These are phyloP conservation scores for Rotaria sp. DNA, from an alignment of 2,888 invertebrate species.

Conservation along the genomic window DNA sequence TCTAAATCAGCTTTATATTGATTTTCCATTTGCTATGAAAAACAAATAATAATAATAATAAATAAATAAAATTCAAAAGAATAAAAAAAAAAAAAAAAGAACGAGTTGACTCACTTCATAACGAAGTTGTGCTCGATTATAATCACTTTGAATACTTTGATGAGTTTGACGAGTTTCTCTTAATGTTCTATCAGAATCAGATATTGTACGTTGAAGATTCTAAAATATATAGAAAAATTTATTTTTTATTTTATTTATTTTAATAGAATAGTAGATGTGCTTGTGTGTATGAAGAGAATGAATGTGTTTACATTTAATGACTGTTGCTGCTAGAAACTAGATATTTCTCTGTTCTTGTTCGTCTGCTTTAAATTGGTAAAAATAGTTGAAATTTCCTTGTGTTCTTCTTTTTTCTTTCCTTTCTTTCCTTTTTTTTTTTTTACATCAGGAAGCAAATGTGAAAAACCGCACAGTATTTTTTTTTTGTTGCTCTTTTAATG, in stretches of 20 bases:
- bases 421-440: background rate
- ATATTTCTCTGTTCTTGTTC: background rate
- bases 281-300: background rate
- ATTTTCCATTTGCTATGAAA: background rate
- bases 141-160: background rate
- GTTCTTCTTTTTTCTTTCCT: too few species aligned
- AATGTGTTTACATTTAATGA: background rate
- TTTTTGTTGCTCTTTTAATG: background rate
- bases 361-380: background rate
- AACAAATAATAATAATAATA: background rate
- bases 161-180: background rate
- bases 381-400: background rate
- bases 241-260: background rate
- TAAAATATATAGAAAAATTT: background rate
- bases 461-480: background rate
- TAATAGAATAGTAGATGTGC: background rate
- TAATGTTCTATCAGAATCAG: background rate
- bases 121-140: constrained; percentile 1
- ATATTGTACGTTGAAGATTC: background rate
- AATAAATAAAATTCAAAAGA: too few species aligned
- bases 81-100: background rate
- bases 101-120: background rate
- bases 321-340: background rate
- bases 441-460: background rate
- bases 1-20: background rate